Evolutionary conservation across 2,888 invertebrate genomes (phyloP), one percentile per base, ranked within the genome.

Genomic region (Buathra laborator): DNA sequence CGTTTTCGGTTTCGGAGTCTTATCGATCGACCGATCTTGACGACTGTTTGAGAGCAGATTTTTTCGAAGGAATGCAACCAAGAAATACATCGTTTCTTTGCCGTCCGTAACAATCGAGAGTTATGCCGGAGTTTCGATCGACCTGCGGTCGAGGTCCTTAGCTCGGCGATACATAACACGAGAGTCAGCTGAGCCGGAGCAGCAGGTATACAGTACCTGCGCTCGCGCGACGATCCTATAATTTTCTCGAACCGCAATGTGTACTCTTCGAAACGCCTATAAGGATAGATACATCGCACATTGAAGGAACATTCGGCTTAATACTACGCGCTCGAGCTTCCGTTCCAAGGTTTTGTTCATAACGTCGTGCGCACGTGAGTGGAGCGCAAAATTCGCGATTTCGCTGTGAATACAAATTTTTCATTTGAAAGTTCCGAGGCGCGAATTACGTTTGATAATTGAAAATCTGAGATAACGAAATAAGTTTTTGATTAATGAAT

Each of bases 381-480:
- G 70, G 81, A 77, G 53, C 66, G 72, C 53, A 76, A 81, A 86
- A 81, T 84, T 71, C 66, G 84, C 72, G 53, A 90, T 89, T 89
- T 88, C 85, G 74, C 70, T 81, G 87, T 86, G 91, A 90, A 91
- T 92, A 91, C 86, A 87, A 68, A 92, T 86, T 19, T 81, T 37
- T 10, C 7, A 79, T 46, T 68, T 68, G 37, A 37, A 24, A 14
- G 46, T 44, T 29, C 16, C 67, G 48, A 46, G 14, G 14, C 29
- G 29, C 29, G 29, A 14, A 29, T 62, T 14, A 29, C 14, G 24
- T 62, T 62, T 24, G 14, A 62, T 12, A 19, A 62, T 62, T 62
- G 29, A 9, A 37, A 7, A 37, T 37, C 37, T 0, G 37, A 37
- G 37, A 37, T 37, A 9, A 7, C 5, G 37, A 62, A 29, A 62